Base-by-base conservation (phyloP, 92 coral and sea anemone species). In the Paragorgia papillata region DNA sequence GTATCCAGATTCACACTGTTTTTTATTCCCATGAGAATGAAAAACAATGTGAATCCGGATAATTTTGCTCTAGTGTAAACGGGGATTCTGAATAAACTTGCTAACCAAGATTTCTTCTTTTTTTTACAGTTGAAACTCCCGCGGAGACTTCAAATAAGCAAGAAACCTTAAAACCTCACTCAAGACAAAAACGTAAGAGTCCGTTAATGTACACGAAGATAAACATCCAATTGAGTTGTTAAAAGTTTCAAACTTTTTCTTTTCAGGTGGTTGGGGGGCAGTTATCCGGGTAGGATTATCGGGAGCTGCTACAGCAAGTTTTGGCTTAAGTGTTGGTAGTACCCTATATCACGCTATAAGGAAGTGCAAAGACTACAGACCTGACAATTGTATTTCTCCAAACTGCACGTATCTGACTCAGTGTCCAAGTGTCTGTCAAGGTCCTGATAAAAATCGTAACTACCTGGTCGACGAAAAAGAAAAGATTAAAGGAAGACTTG, bases 331-430 rank as follows among this genome's bases (percentile, higher is more conserved):
- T 37, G 33, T 71, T 28, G 41, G 63, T 35, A 19, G n/a, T 14
- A 53, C 50, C 24, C 32, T 71, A 13, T 71, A 71, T 24, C 78
- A 71, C 26, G 78, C 78, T 0, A 71, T 71, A 5, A 31, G 78
- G 54, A 71, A 32, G 34, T 71, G 78, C 26, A 57, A 54, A 31
- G 78, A 71, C n/a, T 71, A 51, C 29, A 53, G 78, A n/a, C 78
- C 78, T 30, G 54, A 33, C 0, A 46, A 46, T 19, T 71, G 78
- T 32, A 35, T 33, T 20, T 9, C 19, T 20, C 64, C 48, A 12
- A 71, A 35, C 7, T 71, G 78, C 53, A n/a, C 9, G 28, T 51
- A 51, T 20, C 32, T 53, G 1, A 20, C 63, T 20, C 31, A 44
- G 1, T 71, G 78, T 71, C 78, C 78, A 4, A 24, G 35, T 37